Base-by-base conservation (phyloP, 2,888 invertebrate species). In the Pseudanteris insignis region DNA sequence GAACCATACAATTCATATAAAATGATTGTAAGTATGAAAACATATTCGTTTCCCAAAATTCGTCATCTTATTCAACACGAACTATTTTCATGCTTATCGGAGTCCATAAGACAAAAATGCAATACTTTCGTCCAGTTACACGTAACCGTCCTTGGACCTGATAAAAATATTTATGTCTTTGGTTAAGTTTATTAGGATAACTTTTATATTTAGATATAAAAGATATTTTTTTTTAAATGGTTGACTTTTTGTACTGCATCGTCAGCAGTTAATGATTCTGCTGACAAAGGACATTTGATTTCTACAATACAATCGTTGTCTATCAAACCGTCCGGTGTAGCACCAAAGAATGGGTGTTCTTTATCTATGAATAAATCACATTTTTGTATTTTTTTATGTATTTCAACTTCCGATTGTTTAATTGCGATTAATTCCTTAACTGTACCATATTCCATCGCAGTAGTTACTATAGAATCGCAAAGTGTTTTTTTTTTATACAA, bases 241-340 rank as follows among this genome's bases (percentile, higher is more conserved):
- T 3, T 15, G 24, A 21, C 13, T 9, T 5, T 5, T n/a, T n/a
- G n/a, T n/a, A n/a, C 15, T 9, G 48, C 48, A 38, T 48, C 40
- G 32, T 5, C 24, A 5, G 21, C 26, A 9, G 30, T 48, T 3
- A 37, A 4, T 6, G 13, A n/a, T 13, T 25, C 34, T 6, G 54
- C 41, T 11, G 21, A 12, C 11, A 24, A 24, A 0, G 64, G 59
- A 44, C 53, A 59, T 59, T 68, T 65, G 9, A 55, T 51, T 53
- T 66, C 65, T 12, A 66, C 61, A 5, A 64, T 12, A 0, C 55
- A 54, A 33, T 67, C 48, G 5, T 51, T 38, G 7, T 28, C 64
- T 10, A 65, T 62, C 0, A 62, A 5, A 5, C 66, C 63, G 47
- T 67, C 67, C 2, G 64, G 60, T 4, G 63, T 41, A 11, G 60